Base-by-base conservation (phyloP, 2,888 invertebrate genomes). In the Calliphora vomitoria region DNA sequence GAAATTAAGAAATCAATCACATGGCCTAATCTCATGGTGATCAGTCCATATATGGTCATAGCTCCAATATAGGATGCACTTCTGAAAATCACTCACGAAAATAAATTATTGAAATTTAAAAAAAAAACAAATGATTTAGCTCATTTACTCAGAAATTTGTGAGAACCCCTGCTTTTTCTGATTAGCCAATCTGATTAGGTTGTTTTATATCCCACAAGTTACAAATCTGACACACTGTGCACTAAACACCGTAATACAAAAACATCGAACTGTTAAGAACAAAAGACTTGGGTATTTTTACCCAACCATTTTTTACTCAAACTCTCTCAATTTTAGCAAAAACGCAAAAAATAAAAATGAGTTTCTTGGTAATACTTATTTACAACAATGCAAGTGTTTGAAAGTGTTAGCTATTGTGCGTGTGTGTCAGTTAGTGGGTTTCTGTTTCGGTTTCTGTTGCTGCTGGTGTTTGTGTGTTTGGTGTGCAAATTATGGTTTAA, bases 401-500 rank as follows among this genome's bases (percentile, higher is more conserved):
- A 64, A 41, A 38, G 71, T 69, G 53, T 62, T 47, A 5, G 68
- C 41, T 6, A 41, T 15, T 25, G 50, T 76, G 50, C 20, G 44
- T 25, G 41, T 60, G 8, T 20, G 25, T 44, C 5, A 5, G 20
- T 13, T 62, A 38, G 31, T 60, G 31, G 62, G n/a, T n/a, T 38
- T 38, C 15, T 41, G 1, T 55, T 64, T 13, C 41, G 13, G 11
- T 15, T 50, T 15, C 38, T 41, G 31, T 50, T 50, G 76, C 38
- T 50, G 38, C 44, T 78, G 41, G 72, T 75, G 71, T 55, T 38
- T 66, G 55, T 64, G 72, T 13, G 81, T 86, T 89, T 89, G 87
- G 90, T 91, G 91, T 92, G 92, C 92, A 92, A 92, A 92, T 92
- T 92, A 92, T 92, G 92, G 92, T 92, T 92, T 92, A 91, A 92